Base-by-base conservation (phyloP, 2,113 vertebrate species). In the Oceanites oceanicus region DNA sequence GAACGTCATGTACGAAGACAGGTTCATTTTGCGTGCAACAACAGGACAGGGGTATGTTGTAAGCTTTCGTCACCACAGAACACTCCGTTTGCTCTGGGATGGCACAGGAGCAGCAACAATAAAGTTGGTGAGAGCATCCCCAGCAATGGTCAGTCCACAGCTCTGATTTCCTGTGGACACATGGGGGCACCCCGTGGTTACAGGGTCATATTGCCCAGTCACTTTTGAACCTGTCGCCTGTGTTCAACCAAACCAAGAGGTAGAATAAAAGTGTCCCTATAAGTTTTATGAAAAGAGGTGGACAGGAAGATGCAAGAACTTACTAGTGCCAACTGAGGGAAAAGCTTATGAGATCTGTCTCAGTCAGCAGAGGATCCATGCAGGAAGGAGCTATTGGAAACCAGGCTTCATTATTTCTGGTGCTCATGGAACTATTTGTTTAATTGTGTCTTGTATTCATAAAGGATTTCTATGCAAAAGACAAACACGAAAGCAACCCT, bases 391-490 rank as follows among this genome's bases (percentile, higher is more conserved):
- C 23, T 68, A 16, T 44, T 44, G 47, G 34, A 92, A 93, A 77
- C 45, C 45, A 71, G 52, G 19, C 21, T 81, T 87, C 38, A 20
- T 80, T 89, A 66, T n/a, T 89, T 44, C 63, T 74, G 18, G 6
- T 58, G 45, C 32, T 81, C 42, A 74, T 45, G 42, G 47, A 94
- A 91, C 22, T 87, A n/a, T 38, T 92, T 75, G 5, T 82, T 94
- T 88, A 55, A 85, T 40, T 2, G 0, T 27, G 3, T 17, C 85
- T 70, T 76, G 23, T 61, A 74, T 50, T 94, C 15, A 78, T 55
- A 74, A 67, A 94, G 38, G 36, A 90, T 77, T 96, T 96, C 65
- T 61, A 8, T 63, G 56, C 62, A 87, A 86, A 67, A 62, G 32
- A 91, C 11, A 3, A 52, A 83, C 89, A 92, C 49, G n/a, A 90